Evolutionary conservation across 2,113 vertebrate species (phyloP), one percentile per base, ranked within the genome.

Genomic region (Dasyornis broadbenti): DNA sequence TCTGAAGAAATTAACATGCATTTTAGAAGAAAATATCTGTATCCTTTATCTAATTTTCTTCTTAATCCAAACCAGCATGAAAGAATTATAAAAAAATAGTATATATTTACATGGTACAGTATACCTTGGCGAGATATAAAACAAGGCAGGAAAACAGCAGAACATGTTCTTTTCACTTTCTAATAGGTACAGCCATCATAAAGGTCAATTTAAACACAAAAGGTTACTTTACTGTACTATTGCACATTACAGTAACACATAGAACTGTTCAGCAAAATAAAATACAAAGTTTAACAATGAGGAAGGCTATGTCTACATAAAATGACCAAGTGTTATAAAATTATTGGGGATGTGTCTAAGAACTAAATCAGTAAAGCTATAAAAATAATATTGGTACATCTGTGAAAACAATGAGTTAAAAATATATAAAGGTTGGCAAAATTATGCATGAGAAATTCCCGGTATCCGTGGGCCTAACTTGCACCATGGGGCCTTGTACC

Each of bases 101-200:
- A 96, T 97, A 97, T 99, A 98, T 99, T 98, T 98, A 98, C 98
- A 99, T 44, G 81, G 92, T 98, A 92, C 39, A 89, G 63, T 87
- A 92, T 96, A 97, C 83, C 97, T 96, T 85, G 57, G 94, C 75
- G 95, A 97, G 72, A 94, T 94, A 96, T 63, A 96, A 97, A 98
- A 97, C 97, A 98, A 98, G 97, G 95, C 97, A 97, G 92, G 90
- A 81, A 80, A 95, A 92, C 77, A 95, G 87, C 92, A 94, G 69
- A 94, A 64, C 81, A 77, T 23, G n/a, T 86, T 27, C 54, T n/a
- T 66, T 63, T 93, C 54, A 90, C 66, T 84, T 95, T 82, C 80
- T 79, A 72, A 69, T n/a, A 85, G 76, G 79, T 73, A 80, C 69
- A 82, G 86, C 84, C 9, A 2, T 79, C 82, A 77, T 47, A 81